Evolutionary conservation across 2,888 invertebrate species (phyloP).

Genomic region (Clitarchus hookeri): DNA sequence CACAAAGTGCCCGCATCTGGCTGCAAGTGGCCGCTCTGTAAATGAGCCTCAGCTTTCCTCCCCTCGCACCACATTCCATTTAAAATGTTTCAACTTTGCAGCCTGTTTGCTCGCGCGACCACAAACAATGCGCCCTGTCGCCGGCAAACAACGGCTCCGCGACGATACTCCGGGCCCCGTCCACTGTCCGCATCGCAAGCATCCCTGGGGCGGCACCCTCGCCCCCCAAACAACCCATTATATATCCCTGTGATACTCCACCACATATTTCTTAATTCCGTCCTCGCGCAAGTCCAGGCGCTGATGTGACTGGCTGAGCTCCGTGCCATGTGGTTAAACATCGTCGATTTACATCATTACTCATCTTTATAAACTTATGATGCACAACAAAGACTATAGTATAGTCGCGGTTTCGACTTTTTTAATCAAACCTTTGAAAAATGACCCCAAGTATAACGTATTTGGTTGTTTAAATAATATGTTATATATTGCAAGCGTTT

Average conservation of each 20-base stretch:
- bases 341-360: no score
- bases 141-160: background rate
- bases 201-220: background rate
- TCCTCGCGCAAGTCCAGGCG: background rate
- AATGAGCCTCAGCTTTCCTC: background rate
- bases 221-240: background rate
- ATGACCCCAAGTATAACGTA: no score
- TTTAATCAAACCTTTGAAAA: no score
- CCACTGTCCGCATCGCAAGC: background rate
- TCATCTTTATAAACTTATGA: no score
- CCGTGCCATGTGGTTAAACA: no score
- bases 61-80: background rate
- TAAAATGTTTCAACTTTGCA: background rate
- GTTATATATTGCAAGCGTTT: no score
- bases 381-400: no score
- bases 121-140: background rate
- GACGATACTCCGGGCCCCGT: background rate
- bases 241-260: background rate
- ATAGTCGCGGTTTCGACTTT: no score
- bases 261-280: background rate
- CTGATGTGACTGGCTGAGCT: background rate
- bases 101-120: background rate
- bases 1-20: constrained; percentile 9
- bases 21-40: background rate
- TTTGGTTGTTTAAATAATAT: no score